Percentiles rank a stretch among this genome's conserved stretches.
Conservation (phyloP, 2,888 invertebrate genomes). For the Fissipunctia ypsillon region DNA sequence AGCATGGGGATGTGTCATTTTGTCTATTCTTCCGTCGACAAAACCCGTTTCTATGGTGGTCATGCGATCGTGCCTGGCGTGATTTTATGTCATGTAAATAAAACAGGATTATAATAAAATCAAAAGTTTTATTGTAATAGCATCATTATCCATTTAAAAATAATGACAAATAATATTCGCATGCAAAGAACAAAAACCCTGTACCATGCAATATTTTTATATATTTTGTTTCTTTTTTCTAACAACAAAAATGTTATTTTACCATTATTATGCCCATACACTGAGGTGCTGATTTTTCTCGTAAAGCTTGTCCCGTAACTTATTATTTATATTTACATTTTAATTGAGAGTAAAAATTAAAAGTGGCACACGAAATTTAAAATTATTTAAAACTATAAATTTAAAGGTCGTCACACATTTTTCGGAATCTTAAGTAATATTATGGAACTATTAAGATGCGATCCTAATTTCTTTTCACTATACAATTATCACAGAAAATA, state of each 20-base stretch:
- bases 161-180: slow-evolving; percentile 76
- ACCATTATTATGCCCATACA: slow-evolving; percentile 61
- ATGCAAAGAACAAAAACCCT: slow-evolving; percentile 87
- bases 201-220: slow-evolving; percentile 86
- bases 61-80: too few species aligned
- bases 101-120: slow-evolving; percentile 57
- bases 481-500: slow-evolving; percentile 82
- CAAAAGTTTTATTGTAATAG: slow-evolving; percentile 65
- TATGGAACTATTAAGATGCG: slow-evolving; percentile 68
- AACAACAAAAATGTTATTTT: slow-evolving; percentile 70
- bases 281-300: slow-evolving; percentile 53
- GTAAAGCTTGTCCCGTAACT: slow-evolving; percentile 61
- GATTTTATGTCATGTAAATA: slow-evolving; percentile 1
- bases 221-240: slow-evolving; percentile 74
- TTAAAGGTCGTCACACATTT: slow-evolving; percentile 55
- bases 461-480: slow-evolving; percentile 71
- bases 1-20: too few species aligned
- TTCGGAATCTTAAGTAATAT: slow-evolving; percentile 53
- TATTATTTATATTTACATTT: slow-evolving; percentile 64
- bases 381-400: slow-evolving; percentile 52
- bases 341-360: slow-evolving; percentile 48
- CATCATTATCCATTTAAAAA: slow-evolving; percentile 65
- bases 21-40: too few species aligned
- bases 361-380: slow-evolving; percentile 64
- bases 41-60: too few species aligned